A percentile compares a stretch with the other conserved stretches of the same genome.
Evolutionary conservation across 2,113 vertebrate genomes (phyloP).

Genomic region (Oreochromis spilurus): DNA sequence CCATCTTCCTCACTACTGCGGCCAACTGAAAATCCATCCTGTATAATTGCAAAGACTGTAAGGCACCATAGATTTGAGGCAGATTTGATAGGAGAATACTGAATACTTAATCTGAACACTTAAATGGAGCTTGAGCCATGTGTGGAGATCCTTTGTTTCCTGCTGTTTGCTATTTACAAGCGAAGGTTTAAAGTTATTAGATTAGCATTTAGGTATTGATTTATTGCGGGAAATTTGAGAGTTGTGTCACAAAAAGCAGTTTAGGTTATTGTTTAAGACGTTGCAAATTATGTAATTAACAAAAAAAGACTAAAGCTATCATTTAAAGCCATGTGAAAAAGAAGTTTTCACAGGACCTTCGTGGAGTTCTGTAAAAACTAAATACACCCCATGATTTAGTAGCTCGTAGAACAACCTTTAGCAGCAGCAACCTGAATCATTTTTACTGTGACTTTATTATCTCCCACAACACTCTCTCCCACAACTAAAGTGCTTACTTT

Average conservation of each 20-base stretch:
- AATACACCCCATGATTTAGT: not conserved
- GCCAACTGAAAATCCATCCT: slow-evolving; percentile 63
- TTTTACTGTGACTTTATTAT: not conserved
- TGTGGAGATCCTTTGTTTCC: slow-evolving; percentile 13
- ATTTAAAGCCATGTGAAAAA: not conserved
- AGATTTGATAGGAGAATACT: not conserved
- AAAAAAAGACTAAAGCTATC: not conserved
- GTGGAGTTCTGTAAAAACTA: not conserved
- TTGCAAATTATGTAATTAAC: not conserved
- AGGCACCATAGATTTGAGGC: slow-evolving; percentile 38
- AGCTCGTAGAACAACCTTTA: not conserved
- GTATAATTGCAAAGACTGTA: slow-evolving; percentile 46
- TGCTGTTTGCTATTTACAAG: not conserved
- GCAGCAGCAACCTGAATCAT: not conserved
- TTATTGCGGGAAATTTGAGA: not conserved
- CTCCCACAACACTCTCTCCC: not conserved
- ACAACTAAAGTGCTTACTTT: not conserved
- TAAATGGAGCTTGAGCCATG: not conserved
- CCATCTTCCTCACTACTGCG: slow-evolving; percentile 52
- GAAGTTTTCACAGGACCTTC: not conserved
- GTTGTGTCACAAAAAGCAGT: not conserved
- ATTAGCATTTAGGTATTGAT: not conserved
- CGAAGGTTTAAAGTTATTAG: not conserved
- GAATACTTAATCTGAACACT: not conserved
- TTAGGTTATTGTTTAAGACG: not conserved